Percentiles rank a stretch among this genome's conserved stretches.
Evolutionary conservation across 1,140 invertebrate genomes (phyloP).

Genomic region (Plodia interpunctella): DNA sequence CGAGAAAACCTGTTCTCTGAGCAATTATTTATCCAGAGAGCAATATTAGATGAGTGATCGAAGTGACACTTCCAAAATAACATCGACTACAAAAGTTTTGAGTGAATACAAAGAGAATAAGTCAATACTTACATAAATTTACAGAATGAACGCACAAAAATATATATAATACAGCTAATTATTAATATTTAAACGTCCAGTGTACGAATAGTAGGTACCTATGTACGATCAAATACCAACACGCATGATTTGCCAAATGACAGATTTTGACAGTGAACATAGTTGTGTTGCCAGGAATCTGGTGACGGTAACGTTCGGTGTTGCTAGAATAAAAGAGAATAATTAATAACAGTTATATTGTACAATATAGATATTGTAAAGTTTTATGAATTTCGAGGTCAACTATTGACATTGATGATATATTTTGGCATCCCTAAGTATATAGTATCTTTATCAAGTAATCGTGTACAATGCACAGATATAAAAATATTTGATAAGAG

Average conservation of each 20-base stretch:
- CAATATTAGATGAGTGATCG: background rate
- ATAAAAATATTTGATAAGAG: too few species aligned
- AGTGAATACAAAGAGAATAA: background rate
- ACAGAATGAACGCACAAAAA: conserved; percentile 15
- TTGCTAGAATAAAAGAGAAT: too few species aligned
- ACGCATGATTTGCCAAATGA: conserved; percentile 48
- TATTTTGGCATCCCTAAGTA: too few species aligned
- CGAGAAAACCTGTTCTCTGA: conserved; percentile 32
- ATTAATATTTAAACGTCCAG: conserved; percentile 15
- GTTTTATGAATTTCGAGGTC: too few species aligned
- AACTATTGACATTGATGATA: too few species aligned
- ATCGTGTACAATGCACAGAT: too few species aligned
- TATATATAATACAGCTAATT: background rate
- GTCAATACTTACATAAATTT: conserved; percentile 22
- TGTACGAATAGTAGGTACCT: too few species aligned
- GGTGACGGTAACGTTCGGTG: too few species aligned
- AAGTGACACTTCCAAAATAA: background rate
- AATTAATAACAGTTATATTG: too few species aligned
- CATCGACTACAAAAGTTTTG: background rate
- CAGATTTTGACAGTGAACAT: conserved; percentile 15
- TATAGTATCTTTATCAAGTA: too few species aligned
- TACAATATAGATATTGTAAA: too few species aligned
- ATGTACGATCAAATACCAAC: conserved; percentile 35
- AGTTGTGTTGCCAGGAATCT: too few species aligned
- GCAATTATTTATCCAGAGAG: conserved; percentile 25